phyloP scores from a whole-genome alignment of 2,888 invertebrate species.

The Molanna angustata region DNA sequence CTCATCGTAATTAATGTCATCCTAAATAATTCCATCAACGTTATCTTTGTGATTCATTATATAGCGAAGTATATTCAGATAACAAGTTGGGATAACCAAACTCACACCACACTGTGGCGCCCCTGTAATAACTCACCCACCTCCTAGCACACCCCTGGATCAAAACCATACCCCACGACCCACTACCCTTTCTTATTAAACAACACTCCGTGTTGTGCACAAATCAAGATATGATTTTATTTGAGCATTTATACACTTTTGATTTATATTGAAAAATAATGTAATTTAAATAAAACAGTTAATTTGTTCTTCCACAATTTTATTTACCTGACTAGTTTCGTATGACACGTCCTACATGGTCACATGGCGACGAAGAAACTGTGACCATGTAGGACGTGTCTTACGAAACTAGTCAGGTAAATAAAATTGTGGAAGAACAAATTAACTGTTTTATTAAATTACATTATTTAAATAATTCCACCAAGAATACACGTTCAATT shows the following conservation, averaged over 20 bases:
- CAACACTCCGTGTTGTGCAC: background rate
- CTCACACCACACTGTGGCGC: background rate
- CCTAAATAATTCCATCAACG: background rate
- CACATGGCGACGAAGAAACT: too few relatives aligned
- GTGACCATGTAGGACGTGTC: too few relatives aligned
- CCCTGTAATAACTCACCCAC: slow-evolving; percentile 1
- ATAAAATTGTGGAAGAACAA: too few relatives aligned
- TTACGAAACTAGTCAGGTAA: too few relatives aligned
- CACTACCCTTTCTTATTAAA: slow-evolving; percentile 3
- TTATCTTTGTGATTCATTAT: slow-evolving; percentile 5
- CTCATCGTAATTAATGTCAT: background rate
- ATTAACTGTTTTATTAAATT: too few relatives aligned
- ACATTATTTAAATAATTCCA: too few relatives aligned
- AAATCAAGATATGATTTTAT: background rate
- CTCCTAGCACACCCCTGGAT: background rate
- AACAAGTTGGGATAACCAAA: background rate
- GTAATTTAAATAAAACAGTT: too few relatives aligned
- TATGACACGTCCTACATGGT: too few relatives aligned
- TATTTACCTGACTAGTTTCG: too few relatives aligned
- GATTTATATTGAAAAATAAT: background rate
- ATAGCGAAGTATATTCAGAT: background rate
- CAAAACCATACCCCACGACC: background rate
- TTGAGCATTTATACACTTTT: background rate
- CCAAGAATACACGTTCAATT: too few relatives aligned
- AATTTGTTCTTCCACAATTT: too few relatives aligned